Conservation (phyloP, 2,797 vertebrate species). For the Lutjanus argentimaculatus region DNA sequence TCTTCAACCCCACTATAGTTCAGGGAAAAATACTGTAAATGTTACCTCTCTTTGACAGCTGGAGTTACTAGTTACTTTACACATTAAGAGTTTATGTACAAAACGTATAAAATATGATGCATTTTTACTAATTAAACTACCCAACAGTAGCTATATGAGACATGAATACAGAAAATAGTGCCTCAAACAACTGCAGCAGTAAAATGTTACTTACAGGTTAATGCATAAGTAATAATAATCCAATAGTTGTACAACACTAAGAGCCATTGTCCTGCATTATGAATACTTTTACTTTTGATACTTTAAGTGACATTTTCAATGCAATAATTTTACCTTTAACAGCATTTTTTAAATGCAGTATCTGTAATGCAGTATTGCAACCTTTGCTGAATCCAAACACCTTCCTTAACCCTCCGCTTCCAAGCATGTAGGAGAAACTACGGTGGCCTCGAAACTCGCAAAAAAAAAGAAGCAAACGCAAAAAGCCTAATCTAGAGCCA, state of each 20-base stretch:
- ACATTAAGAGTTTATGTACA: neutral
- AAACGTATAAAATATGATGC: neutral
- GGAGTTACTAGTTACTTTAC: neutral
- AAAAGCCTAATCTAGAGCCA: too few species aligned
- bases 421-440: too few species aligned
- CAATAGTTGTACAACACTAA: neutral
- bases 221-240: neutral
- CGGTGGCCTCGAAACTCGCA: too few species aligned
- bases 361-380: too few species aligned
- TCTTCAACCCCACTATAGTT: neutral
- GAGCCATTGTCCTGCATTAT: neutral
- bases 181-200: neutral
- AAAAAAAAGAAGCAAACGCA: too few species aligned
- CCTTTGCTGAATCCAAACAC: too few species aligned
- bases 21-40: neutral
- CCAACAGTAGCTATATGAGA: neutral
- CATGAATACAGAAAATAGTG: neutral
- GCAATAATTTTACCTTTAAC: neutral
- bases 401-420: too few species aligned
- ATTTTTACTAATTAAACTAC: neutral
- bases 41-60: neutral
- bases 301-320: neutral
- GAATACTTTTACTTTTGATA: neutral
- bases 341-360: neutral
- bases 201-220: neutral